Percentiles rank a stretch among this genome's conserved stretches.
These are phyloP conservation scores for Clusia tigrina DNA, from an alignment of 2,888 invertebrate genomes.

Conservation along the genomic window DNA sequence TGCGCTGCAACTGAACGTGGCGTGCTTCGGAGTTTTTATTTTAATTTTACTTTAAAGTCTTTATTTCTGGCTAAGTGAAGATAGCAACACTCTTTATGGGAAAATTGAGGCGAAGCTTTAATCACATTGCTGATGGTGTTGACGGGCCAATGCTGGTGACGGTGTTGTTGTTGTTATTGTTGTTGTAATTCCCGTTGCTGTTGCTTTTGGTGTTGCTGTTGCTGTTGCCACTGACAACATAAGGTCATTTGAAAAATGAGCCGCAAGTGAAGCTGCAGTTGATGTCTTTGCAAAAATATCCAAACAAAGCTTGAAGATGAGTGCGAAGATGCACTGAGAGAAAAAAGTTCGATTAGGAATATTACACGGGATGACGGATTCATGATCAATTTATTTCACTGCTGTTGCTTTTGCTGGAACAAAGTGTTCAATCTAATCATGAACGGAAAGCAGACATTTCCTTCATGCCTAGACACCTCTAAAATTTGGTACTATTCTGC, in stretches of 20 bases:
- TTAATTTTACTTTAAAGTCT: neutral
- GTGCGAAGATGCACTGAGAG: neutral
- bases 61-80: neutral
- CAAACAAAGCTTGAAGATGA: neutral
- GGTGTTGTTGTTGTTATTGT: neutral
- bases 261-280: neutral
- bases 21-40: neutral
- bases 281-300: too few relatives aligned
- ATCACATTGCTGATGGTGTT: neutral
- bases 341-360: neutral
- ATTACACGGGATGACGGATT: too few relatives aligned
- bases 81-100: neutral
- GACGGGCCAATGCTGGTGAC: neutral
- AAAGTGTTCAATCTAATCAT: too few relatives aligned
- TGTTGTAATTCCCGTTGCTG: neutral
- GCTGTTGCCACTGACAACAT: neutral
- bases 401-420: too few relatives aligned
- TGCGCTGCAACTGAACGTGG: neutral
- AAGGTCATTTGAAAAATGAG: neutral
- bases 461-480: too few relatives aligned
- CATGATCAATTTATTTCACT: too few relatives aligned
- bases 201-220: neutral
- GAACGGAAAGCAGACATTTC: too few relatives aligned
- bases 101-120: neutral
- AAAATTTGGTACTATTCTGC: too few relatives aligned